Evolutionary conservation across 2,888 invertebrate genomes (phyloP).

Genomic region (Barypeithes pellucidus): DNA sequence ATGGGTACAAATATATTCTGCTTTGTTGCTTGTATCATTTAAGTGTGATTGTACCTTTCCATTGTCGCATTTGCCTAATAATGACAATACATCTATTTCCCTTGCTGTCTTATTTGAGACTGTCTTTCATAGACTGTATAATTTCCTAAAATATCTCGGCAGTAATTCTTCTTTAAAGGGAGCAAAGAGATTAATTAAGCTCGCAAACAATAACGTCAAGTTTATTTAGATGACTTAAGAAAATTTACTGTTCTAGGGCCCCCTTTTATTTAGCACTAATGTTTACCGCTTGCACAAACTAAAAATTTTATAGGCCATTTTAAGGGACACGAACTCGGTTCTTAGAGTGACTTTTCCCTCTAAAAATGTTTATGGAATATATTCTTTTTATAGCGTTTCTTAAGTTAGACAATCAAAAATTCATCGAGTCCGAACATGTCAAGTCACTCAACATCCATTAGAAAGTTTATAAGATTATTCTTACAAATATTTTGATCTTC

Average conservation of each 20-base stretch:
- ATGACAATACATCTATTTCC: not conserved
- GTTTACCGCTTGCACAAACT: constrained; percentile 36
- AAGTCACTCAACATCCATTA: too few species aligned
- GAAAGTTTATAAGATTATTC: too few species aligned
- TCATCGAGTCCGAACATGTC: too few species aligned
- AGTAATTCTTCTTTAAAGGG: constrained; percentile 51
- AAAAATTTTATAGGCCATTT: not conserved
- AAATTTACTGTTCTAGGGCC: constrained; percentile 43
- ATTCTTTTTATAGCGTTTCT: too few species aligned
- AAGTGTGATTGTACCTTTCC: too few species aligned
- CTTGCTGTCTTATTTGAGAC: constrained; percentile 19
- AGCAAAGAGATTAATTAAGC: constrained; percentile 50
- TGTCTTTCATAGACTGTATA: constrained; percentile 33
- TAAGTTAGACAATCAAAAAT: too few species aligned
- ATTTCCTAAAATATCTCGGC: constrained; percentile 48
- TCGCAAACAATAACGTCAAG: constrained; percentile 50
- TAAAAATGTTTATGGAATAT: too few species aligned
- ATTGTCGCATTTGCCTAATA: not conserved
- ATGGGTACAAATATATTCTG: too few species aligned
- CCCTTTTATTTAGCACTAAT: constrained; percentile 43
- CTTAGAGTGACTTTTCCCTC: too few species aligned
- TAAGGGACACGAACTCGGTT: not conserved
- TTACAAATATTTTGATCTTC: too few species aligned
- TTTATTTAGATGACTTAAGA: constrained; percentile 53
- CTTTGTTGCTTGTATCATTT: too few species aligned